Conservation (phyloP, 1,140 invertebrate genomes). For the Mya arenaria region DNA sequence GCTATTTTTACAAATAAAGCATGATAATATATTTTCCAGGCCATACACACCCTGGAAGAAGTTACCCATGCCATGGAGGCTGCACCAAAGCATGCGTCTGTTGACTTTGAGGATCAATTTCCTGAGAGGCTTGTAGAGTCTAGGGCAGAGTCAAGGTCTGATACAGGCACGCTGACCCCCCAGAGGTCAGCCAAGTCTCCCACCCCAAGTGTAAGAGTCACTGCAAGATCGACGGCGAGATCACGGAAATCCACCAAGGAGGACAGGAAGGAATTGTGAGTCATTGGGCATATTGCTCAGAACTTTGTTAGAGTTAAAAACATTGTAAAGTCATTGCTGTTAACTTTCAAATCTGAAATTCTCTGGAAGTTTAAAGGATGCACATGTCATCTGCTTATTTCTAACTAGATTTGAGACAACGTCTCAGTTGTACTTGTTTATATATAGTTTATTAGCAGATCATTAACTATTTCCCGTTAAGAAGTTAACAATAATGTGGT, state of each 20-base stretch:
- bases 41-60: slow-evolving; percentile 45
- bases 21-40: slow-evolving; percentile 44
- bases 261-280: slow-evolving; percentile 34
- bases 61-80: slow-evolving; percentile 39
- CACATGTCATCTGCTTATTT: too few species aligned
- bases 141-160: not conserved
- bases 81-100: not conserved
- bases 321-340: too few species aligned
- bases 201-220: slow-evolving; percentile 48
- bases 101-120: slow-evolving; percentile 21
- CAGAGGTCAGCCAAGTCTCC: slow-evolving; percentile 61
- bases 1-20: not conserved
- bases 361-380: too few species aligned
- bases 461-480: too few species aligned
- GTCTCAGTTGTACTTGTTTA: too few species aligned
- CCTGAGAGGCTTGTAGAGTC: slow-evolving; percentile 8
- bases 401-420: too few species aligned
- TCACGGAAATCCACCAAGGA: slow-evolving; percentile 47
- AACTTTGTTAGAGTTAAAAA: too few species aligned
- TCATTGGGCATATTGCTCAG: too few species aligned
- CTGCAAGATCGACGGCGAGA: slow-evolving; percentile 35
- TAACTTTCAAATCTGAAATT: too few species aligned
- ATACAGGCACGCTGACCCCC: slow-evolving; percentile 49
- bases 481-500: too few species aligned
- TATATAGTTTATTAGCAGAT: too few species aligned